Evolutionary conservation across 1,140 invertebrate species (phyloP).

Genomic region (Odontomachus brunneus): DNA sequence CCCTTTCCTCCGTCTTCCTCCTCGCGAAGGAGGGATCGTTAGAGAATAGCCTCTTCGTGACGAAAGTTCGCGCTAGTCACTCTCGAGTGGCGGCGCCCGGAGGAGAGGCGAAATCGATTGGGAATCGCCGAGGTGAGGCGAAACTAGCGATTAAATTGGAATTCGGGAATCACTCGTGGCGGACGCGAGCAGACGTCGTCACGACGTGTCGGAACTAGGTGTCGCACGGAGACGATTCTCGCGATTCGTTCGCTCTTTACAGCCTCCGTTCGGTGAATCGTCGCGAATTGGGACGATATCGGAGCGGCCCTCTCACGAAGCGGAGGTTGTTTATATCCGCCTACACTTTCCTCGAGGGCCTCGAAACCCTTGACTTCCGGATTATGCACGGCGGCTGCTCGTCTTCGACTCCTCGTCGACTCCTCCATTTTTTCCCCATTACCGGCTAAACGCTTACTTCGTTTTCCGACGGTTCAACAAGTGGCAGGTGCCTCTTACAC

Average conservation of each 20-base stretch:
- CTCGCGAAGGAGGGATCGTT: slow-evolving; percentile 59
- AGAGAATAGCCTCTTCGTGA: slow-evolving; percentile 57
- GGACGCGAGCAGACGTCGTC: neutral
- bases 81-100: slow-evolving; percentile 4
- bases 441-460: slow-evolving; percentile 36
- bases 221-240: neutral
- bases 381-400: slow-evolving; percentile 29
- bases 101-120: slow-evolving; percentile 17
- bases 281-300: neutral
- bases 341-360: neutral
- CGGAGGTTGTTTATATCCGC: neutral
- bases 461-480: slow-evolving; percentile 71
- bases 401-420: neutral
- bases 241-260: neutral
- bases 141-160: slow-evolving; percentile 20
- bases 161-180: neutral
- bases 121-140: slow-evolving; percentile 2
- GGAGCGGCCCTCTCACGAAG: neutral
- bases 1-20: neutral
- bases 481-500: slow-evolving; percentile 68
- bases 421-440: slow-evolving; percentile 32
- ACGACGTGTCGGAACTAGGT: neutral
- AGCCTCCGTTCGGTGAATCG: neutral
- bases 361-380: slow-evolving; percentile 12
- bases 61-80: slow-evolving; percentile 54